These are phyloP conservation scores for Ligdia adustata DNA, from an alignment of 2,888 invertebrate genomes.

Conservation along the genomic window DNA sequence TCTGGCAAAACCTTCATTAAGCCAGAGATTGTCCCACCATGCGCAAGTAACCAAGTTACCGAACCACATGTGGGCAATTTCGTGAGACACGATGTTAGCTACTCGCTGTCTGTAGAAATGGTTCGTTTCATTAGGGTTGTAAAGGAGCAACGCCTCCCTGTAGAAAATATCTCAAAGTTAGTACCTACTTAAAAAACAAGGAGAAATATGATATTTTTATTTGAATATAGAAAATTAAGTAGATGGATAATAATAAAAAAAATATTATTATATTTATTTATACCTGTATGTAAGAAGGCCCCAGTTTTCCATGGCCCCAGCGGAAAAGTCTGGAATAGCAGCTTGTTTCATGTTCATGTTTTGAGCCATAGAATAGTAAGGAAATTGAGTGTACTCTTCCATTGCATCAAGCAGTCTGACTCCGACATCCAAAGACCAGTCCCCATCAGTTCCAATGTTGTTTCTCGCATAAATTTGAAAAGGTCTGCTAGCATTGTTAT, in stretches of 20 bases:
- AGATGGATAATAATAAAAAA: too few species aligned
- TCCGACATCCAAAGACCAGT: constrained; percentile 74
- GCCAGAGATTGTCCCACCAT: constrained; percentile 90
- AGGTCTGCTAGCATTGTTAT: constrained; percentile 48
- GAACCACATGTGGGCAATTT: constrained; percentile 93
- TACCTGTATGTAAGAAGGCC: constrained; percentile 91
- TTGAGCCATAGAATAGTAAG: constrained; percentile 79
- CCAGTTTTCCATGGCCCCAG: constrained; percentile 95
- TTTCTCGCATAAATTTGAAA: constrained; percentile 73
- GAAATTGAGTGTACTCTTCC: constrained; percentile 82
- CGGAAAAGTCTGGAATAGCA: constrained; percentile 90
- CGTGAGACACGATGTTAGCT: constrained; percentile 88
- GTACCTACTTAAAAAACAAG: neutral
- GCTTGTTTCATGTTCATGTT: constrained; percentile 86
- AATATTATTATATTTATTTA: neutral
- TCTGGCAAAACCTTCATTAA: constrained; percentile 88
- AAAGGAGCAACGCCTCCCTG: constrained; percentile 85
- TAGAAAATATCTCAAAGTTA: constrained; percentile 5
- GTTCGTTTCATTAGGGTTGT: constrained; percentile 71
- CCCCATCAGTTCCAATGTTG: constrained; percentile 64
- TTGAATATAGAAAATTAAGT: too few species aligned
- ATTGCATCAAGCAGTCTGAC: constrained; percentile 74
- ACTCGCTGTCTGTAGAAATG: constrained; percentile 86
- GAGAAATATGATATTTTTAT: too few species aligned
- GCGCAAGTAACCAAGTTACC: constrained; percentile 90